Evolutionary conservation across 2,113 vertebrate genomes (phyloP), one percentile per base, ranked within the genome.

Genomic region (Melanocharis versteri): DNA sequence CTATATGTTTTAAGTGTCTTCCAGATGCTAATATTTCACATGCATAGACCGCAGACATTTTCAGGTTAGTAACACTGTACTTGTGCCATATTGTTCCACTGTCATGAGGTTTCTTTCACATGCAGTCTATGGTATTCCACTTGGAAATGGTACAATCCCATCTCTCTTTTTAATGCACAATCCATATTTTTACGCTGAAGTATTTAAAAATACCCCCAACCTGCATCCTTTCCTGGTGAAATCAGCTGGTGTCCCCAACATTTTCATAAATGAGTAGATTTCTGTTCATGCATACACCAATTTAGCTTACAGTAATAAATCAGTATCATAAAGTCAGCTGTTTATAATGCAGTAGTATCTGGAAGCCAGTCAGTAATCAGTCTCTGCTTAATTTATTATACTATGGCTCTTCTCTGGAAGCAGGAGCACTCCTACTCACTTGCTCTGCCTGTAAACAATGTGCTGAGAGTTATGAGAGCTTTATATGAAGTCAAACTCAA

Each of bases 71-170:
- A 51, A 15, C 28, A 19, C 11, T 44, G n/a, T 48, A 30, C 35
- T 81, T 83, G 40, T 71, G 69, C 24, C 18, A 6, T 42, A 8
- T 47, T 37, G 7, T 58, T 80, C 58, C 44, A 64, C 8, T 22
- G 3, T 16, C 9, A 1, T 39, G 54, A 39, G 56, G 44, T 54
- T 92, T 50, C 51, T 61, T 61, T 50, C 16, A 15, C 2, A 1
- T 42, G 26, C 35, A 14, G 5, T 15, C 1, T 57, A 18, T 61
- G 33, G 7, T 56, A 15, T 66, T 81, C 47, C 42, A 54, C 4
- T 11, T 0, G 0, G 39, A 73, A 56, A 33, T 28, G 13, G 26
- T 66, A 45, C 31, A 51, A 16, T 57, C 6, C 0, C 22, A 23
- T 39, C 3, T 51, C 16, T 28, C 56, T 75, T 70, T 48, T 79